These are phyloP conservation scores for Blennius ocellaris DNA, from an alignment of 2,113 vertebrate genomes.

Conservation along the genomic window DNA sequence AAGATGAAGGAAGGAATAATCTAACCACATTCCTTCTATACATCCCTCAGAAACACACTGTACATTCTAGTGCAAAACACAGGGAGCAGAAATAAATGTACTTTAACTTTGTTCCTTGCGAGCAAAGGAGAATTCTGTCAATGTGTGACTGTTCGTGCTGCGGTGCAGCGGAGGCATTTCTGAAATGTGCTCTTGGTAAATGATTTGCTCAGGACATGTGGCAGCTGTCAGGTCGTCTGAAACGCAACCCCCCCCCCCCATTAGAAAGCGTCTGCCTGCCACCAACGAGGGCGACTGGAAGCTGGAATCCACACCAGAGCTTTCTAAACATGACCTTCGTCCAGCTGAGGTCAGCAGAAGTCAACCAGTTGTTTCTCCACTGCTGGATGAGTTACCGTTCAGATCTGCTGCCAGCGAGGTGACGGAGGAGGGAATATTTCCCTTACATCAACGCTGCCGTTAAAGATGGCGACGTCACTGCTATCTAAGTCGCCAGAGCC, in stretches of 20 bases:
- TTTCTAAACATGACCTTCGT: conserved; percentile 35
- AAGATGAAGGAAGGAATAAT: too few relatives aligned
- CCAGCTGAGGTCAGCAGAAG: background rate
- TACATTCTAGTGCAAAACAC: too few relatives aligned
- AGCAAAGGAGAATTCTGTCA: conserved; percentile 54
- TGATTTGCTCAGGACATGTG: conserved; percentile 77
- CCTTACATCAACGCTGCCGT: too few relatives aligned
- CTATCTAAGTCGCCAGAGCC: too few relatives aligned
- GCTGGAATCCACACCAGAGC: background rate
- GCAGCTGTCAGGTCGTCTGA: conserved; percentile 52
- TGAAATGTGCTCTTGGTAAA: conserved; percentile 68
- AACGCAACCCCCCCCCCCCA: conserved; percentile 15
- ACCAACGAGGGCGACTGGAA: conserved; percentile 28
- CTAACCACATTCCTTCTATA: too few relatives aligned
- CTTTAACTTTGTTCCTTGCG: too few relatives aligned
- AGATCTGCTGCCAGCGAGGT: too few relatives aligned
- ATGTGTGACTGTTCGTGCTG: conserved; percentile 75
- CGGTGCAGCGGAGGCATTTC: conserved; percentile 65
- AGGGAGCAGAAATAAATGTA: too few relatives aligned
- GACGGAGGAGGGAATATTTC: too few relatives aligned
- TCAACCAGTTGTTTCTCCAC: conserved; percentile 17
- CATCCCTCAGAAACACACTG: too few relatives aligned
- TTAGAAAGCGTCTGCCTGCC: conserved; percentile 31
- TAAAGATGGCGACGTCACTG: too few relatives aligned
- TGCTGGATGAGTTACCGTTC: conserved; percentile 10